Base-by-base conservation (phyloP, 2,797 vertebrate species). In the Acridotheres tristis region DNA sequence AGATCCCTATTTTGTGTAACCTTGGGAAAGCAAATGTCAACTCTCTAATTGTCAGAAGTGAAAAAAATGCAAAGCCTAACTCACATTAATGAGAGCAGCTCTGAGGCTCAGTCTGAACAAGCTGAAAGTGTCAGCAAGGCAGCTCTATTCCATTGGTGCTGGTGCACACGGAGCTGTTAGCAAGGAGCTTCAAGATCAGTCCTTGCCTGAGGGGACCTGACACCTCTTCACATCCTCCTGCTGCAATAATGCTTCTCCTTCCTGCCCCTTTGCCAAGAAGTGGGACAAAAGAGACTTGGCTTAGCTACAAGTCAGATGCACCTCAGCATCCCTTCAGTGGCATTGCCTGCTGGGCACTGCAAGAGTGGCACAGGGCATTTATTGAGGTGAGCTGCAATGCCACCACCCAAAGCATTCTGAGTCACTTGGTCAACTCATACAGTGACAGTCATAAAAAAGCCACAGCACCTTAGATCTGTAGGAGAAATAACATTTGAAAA, bases 331-430 rank as follows among this genome's bases (percentile, higher is more conserved):
- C 38, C 20, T 43, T n/a, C 30, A 7, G n/a, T 7, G 14, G 34
- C 34, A 38, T 1, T 34, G n/a, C 18, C 45, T 85, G 13, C 55
- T 30, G 19, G 32, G 29, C 53, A 21, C 32, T 30, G 7, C 23
- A 26, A 7, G 53, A n/a, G 32, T 3, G 6, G 16, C 15, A 20
- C 26, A 34, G 48, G 62, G 43, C 10, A 10, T 14, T 53, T 30
- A 18, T 11, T 11, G 13, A 21, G 3, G 3, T 4, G 32, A 72
- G 18, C 26, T 48, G 34, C 48, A 62, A 9, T 16, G 43, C 17
- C 38, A 67, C 26, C 7, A 15, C 42, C 25, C 47, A 36, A 3
- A 0, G 1, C 1, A 2, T 6, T 25, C 43, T 2, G 7, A 61
- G 30, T 5, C 19, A 5, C 53, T 47, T 11, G 11, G 29, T 55